Base-by-base conservation (phyloP, 2,113 vertebrate genomes). In the Platycercus adscitus region DNA sequence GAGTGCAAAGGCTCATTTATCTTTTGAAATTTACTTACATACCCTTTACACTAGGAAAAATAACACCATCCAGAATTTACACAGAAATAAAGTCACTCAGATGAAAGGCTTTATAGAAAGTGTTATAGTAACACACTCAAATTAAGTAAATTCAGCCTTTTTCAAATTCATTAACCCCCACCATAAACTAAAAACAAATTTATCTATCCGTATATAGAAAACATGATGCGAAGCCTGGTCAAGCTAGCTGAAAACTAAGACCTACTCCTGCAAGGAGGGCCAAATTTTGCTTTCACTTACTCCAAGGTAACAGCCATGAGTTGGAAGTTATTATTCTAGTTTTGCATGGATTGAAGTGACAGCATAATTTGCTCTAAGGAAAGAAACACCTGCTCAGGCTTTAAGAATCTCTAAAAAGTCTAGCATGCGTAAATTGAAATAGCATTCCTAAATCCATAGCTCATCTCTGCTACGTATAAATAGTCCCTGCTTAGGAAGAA, bases 1-100 rank as follows among this genome's bases (percentile, higher is more conserved):
- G 77, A 94, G 60, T 81, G 84, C 65, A 93, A 95, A 93, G 35
- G 35, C 61, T 94, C 88, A 85, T 97, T 93, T 95, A 86, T 96
- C 94, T 94, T 94, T 46, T 82, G 64, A 68, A 91, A 93, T 94
- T 93, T 91, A 91, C 86, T 94, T 86, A 39, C 72, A 50, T 73
- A 84, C 26, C 13, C 66, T 80, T 89, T 95, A 84, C 68, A 91
- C 60, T 66, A 87, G 82, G 58, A 94, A 91, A 96, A 96, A 93
- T 75, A 95, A 73, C 43, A 88, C 43, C 64, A 86, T 66, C 56
- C 63, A 87, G 60, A 92, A 92, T 61, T 86, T 85, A 88, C 11
- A 86, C 68, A 81, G 70, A 90, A 91, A 93, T 88, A 91, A 88
- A 92, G 81, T 63, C 70, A 89, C 55, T 50, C 89, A 82, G 68